Base-by-base conservation (phyloP, 1,140 invertebrate genomes). In the Ctenoplectra terminalis region DNA sequence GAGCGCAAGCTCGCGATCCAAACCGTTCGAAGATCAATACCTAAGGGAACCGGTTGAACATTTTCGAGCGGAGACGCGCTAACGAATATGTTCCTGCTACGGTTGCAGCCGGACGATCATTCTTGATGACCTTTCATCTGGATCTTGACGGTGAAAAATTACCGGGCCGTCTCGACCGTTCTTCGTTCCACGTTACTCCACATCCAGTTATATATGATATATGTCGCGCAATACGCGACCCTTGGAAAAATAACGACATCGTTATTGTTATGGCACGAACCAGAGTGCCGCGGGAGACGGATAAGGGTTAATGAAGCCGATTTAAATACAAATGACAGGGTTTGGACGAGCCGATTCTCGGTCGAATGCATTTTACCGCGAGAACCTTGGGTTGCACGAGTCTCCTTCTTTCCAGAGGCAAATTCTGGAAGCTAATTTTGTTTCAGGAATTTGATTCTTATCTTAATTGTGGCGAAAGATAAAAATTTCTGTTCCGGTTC, bases 61-160 rank as follows among this genome's bases (percentile, higher is more conserved):
- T 60, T 58, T 70, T 58, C 64, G 40, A 52, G 20, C 46, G 50
- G 31, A 9, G 20, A 58, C 37, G 13, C 52, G 52, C 75, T 78
- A 78, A 78, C 75, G 66, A 78, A 37, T 60, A 37, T 23, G 75
- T 48, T 60, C 20, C 40, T 34, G 23, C 15, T 5, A 1, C 48
- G 37, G 31, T 37, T 31, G 40, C 52, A 37, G 4, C 26, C 37
- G 60, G 5, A 37, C 29, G 23, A 67, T 78, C 54, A 17, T 78
- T 54, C 52, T 50, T 40, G 74, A 54, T 76, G 52, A 43, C 20
- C 61, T 46, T 67, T 67, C 74, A 34, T 56, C 74, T 34, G 26
- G 48, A 43, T 76, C 37, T 43, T 54, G 74, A 40, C 74, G 74
- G 74, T 67, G 74, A 76, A 56, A 67, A 76, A 76, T 76, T 56